Percentiles rank a stretch among this genome's conserved stretches.
Evolutionary conservation across 1,140 invertebrate genomes (phyloP).

Genomic region (Centruroides sculpturatus): DNA sequence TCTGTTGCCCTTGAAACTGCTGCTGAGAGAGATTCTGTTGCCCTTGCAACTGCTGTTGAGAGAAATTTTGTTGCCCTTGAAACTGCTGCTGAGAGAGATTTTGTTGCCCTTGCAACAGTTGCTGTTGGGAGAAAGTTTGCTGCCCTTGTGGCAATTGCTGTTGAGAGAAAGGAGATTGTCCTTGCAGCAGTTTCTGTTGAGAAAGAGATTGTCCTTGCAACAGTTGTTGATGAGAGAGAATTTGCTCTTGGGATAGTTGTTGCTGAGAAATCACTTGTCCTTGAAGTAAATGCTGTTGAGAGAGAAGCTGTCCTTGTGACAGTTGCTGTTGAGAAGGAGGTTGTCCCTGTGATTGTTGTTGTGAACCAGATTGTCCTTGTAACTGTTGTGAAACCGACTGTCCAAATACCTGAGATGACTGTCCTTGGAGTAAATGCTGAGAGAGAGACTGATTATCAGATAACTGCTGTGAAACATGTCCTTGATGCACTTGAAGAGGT

Average conservation of each 20-base stretch:
- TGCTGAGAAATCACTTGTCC: constrained; percentile 3
- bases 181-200: constrained; percentile 2
- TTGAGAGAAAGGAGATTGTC: neutral
- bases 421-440: too few relatives aligned
- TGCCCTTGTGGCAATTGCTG: constrained; percentile 11
- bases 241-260: neutral
- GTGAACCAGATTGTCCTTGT: too few relatives aligned
- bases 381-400: too few relatives aligned
- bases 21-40: constrained; percentile 32
- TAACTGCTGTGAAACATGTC: too few relatives aligned
- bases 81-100: constrained; percentile 31
- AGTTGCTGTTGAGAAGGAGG: too few relatives aligned
- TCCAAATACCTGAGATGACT: too few relatives aligned
- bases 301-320: too few relatives aligned
- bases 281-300: neutral
- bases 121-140: constrained; percentile 24
- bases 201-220: too few relatives aligned
- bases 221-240: too few relatives aligned
- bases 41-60: constrained; percentile 30
- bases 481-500: too few relatives aligned
- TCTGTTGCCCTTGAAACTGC: constrained; percentile 35
- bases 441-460: too few relatives aligned
- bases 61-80: constrained; percentile 32
- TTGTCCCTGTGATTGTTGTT: too few relatives aligned
- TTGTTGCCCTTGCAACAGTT: constrained; percentile 27